Percentiles rank a stretch among this genome's conserved stretches.
phyloP scores from a whole-genome alignment of 2,888 invertebrate species.

The Conus canariensis region DNA sequence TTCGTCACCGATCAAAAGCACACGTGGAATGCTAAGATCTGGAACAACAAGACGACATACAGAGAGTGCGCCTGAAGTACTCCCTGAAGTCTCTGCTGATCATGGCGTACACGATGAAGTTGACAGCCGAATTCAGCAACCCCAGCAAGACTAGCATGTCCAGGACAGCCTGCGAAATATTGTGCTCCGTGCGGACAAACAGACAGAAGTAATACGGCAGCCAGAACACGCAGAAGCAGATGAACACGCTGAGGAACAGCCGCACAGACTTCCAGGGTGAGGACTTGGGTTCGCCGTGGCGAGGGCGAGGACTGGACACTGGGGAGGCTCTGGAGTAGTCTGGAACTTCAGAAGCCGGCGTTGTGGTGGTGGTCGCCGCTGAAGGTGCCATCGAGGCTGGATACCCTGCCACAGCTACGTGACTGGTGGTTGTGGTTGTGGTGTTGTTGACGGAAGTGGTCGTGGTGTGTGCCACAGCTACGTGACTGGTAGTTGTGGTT shows the following conservation, averaged over 20 bases:
- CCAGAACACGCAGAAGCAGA: constrained; percentile 7
- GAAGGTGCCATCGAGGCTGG: too few species aligned
- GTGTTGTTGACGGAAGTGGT: too few species aligned
- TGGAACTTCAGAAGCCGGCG: background rate
- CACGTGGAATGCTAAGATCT: background rate
- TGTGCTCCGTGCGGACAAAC: background rate
- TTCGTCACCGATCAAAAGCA: background rate
- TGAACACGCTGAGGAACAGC: constrained; percentile 13
- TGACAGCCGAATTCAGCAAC: constrained; percentile 24
- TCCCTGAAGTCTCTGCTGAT: constrained; percentile 26
- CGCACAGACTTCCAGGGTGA: background rate
- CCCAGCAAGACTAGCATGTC: background rate
- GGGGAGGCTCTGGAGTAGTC: background rate
- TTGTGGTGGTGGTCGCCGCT: background rate
- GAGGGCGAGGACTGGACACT: background rate
- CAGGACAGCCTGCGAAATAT: background rate
- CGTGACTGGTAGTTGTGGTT: too few species aligned
- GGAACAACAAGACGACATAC: background rate
- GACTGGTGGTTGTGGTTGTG: too few species aligned
- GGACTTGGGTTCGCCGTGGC: background rate
- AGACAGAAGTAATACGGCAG: constrained; percentile 3
- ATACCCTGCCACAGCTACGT: too few species aligned
- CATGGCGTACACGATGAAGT: constrained; percentile 32
- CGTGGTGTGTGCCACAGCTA: too few species aligned
- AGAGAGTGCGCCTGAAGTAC: background rate